These are phyloP conservation scores for Tychaedon coryphoeus DNA, from an alignment of 2,113 vertebrate species.

Conservation along the genomic window DNA sequence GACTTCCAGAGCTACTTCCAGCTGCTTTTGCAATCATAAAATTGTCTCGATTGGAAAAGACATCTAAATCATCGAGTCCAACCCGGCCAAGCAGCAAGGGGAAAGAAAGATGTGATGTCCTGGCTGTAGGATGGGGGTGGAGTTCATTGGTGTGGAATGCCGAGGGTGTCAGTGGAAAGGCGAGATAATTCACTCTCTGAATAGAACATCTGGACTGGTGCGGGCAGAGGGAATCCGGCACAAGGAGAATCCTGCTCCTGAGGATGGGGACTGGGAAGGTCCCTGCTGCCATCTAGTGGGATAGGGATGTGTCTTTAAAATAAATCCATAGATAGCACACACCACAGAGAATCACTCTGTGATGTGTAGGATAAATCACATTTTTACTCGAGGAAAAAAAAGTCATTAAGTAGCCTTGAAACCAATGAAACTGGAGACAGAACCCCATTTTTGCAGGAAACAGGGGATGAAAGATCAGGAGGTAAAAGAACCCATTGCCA, in stretches of 20 bases:
- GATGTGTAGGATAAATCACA: neutral
- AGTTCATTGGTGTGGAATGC: neutral
- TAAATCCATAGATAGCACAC: accelerated
- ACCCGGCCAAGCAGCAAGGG: neutral
- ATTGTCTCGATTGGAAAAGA: neutral
- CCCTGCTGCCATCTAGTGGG: conserved; percentile 58
- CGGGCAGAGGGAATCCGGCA: accelerated
- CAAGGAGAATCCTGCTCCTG: accelerated
- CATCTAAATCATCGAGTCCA: neutral
- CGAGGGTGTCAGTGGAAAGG: neutral
- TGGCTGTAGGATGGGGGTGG: neutral
- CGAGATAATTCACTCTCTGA: neutral
- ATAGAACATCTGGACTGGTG: neutral
- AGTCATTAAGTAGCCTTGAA: accelerated
- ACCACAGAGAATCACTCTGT: neutral
- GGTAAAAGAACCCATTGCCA: neutral
- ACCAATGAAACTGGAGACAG: neutral
- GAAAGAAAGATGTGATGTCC: neutral
- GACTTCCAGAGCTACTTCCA: neutral
- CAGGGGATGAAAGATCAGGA: neutral
- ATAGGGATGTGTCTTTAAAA: neutral
- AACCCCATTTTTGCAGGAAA: neutral
- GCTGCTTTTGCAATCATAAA: neutral
- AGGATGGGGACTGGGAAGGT: neutral
- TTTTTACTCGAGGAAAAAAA: neutral